Evolutionary conservation across 2,888 invertebrate species (phyloP), one percentile per base, ranked within the genome.

Genomic region (Netelia inedita): DNA sequence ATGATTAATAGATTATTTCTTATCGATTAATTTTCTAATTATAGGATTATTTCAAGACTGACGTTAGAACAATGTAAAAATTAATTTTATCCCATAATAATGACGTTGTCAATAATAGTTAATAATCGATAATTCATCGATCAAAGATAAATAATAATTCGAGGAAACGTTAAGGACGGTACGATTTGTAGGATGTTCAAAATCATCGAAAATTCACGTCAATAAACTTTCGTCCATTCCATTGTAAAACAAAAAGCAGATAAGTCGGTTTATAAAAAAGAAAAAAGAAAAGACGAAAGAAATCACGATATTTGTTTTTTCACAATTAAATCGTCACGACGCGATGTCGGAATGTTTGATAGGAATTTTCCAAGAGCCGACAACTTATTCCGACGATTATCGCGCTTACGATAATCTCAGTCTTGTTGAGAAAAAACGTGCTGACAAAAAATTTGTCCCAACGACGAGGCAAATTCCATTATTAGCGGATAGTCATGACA

Each of bases 401-500:
- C 84, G 81, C n/a, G n/a, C 10, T 59, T 53, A 16, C 66, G 19
- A 28, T 19, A 41, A 28, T 66, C 41, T 9, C 3, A 61, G 14
- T 43, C 19, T 11, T 16, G n/a, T 19, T 19, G 35, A 43, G 6
- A 43, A 73, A 57, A 43, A 41, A 66, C n/a, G 19, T 19, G 41
- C 50, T 10, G 0, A 10, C n/a, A 16, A 68, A 63, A 63, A 81
- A 53, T 8, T 35, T 9, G 0, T 35, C 11, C 50, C 53, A 1
- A 1, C 46, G 16, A 72, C 10, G 19, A 68, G 11, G 2, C 16
- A 21, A 50, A 53, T 71, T 46, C 66, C 81, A 21, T 9, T 69
- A 23, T 79, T 50, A 6, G 46, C 78, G 8, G 65, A 74, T 46
- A 87, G 86, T 61, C 72, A 87, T 46, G 87, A 87, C 55, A 87